phyloP scores from a whole-genome alignment of 2,113 vertebrate genomes.

The Chascanopsetta lugubris region DNA sequence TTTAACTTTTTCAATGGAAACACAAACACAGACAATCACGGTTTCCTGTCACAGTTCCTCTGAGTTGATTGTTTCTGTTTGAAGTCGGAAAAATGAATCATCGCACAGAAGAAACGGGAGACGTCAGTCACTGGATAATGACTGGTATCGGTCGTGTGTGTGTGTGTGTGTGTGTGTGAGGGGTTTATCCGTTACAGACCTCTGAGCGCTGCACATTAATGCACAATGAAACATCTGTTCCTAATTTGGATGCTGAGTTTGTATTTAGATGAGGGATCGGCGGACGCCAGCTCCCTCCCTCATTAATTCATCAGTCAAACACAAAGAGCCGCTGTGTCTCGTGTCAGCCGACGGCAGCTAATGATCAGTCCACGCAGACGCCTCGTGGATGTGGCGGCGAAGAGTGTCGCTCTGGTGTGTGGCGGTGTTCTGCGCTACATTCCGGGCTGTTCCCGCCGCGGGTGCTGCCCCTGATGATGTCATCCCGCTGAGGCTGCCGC shows the following conservation, averaged over 20 bases:
- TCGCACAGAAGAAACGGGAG: background rate
- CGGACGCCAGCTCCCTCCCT: conserved; percentile 5
- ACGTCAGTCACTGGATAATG: conserved; percentile 3
- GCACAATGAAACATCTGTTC: conserved; percentile 26
- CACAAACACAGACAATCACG: background rate
- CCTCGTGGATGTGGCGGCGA: too few relatives aligned
- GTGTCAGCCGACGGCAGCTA: background rate
- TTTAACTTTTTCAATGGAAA: background rate
- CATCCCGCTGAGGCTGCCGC: conserved; percentile 29
- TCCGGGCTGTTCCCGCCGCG: conserved; percentile 23
- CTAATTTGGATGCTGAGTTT: conserved; percentile 21
- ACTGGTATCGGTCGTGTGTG: background rate
- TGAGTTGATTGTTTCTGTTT: background rate
- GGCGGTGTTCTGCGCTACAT: conserved; percentile 5
- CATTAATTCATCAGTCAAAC: background rate
- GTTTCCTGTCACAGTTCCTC: background rate
- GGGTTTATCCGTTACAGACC: conserved; percentile 2
- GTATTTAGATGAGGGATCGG: conserved; percentile 8
- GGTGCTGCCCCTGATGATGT: conserved; percentile 47
- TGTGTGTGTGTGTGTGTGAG: background rate
- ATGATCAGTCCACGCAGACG: too few relatives aligned
- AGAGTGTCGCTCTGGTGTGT: too few relatives aligned
- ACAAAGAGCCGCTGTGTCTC: conserved; percentile 13
- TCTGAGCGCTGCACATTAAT: conserved; percentile 9
- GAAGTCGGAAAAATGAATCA: background rate